These are phyloP conservation scores for Rhimphoctona megacephalus DNA, from an alignment of 2,888 invertebrate genomes.

Conservation along the genomic window DNA sequence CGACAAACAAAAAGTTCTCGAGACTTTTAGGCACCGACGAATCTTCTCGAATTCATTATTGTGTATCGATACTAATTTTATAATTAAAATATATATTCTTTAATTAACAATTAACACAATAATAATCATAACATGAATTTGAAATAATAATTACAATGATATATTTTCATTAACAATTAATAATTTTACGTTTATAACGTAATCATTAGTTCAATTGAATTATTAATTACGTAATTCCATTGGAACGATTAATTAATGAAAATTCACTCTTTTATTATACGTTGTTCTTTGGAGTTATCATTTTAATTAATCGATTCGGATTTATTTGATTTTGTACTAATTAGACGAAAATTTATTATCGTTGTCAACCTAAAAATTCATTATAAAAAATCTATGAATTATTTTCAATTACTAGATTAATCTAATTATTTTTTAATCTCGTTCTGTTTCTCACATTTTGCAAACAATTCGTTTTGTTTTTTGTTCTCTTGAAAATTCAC, in stretches of 20 bases:
- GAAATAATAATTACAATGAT: not conserved
- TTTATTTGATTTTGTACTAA: not conserved
- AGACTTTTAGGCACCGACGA: not conserved
- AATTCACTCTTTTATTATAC: not conserved
- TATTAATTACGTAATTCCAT: not conserved
- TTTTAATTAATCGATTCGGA: not conserved
- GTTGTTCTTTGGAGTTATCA: not conserved
- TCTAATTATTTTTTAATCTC: not conserved
- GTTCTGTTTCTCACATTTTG: not conserved
- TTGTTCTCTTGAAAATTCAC: not conserved
- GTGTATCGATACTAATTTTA: too few relatives aligned
- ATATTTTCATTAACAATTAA: not conserved
- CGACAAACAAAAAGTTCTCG: not conserved
- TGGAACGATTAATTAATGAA: not conserved
- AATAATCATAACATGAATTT: not conserved
- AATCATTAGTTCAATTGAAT: not conserved
- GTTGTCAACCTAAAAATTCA: not conserved
- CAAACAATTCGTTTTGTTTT: not conserved
- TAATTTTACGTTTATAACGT: not conserved
- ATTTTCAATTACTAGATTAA: not conserved
- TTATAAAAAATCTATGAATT: not conserved
- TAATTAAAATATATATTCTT: too few relatives aligned
- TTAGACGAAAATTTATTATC: not conserved
- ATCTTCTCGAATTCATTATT: not conserved
- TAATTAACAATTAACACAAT: not conserved